Evolutionary conservation across 2,797 vertebrate species (phyloP).

Genomic region (Monodelphis domestica): DNA sequence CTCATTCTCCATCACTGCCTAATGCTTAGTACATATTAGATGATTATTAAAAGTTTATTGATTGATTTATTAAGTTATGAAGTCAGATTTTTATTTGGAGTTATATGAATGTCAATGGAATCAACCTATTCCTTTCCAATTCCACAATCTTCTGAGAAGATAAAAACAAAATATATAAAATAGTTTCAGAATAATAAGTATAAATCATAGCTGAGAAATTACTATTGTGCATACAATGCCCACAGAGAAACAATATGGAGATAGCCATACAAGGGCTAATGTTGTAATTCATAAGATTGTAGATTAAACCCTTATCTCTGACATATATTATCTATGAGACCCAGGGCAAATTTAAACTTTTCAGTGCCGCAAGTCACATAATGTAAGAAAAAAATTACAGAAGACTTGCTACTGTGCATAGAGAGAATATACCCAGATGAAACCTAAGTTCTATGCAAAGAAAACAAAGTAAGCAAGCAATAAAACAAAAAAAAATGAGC

Average conservation of each 20-base stretch:
- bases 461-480: neutral
- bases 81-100: neutral
- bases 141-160: neutral
- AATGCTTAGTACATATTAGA: neutral
- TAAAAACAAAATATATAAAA: neutral
- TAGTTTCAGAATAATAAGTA: neutral
- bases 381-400: neutral
- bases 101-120: neutral
- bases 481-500: too few relatives aligned
- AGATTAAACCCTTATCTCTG: neutral
- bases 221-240: neutral
- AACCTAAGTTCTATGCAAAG: neutral
- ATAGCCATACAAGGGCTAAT: neutral
- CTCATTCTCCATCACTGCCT: too few relatives aligned
- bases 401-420: neutral
- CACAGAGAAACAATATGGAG: neutral
- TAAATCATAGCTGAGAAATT: neutral
- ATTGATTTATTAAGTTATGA: neutral
- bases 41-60: neutral
- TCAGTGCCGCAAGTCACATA: neutral
- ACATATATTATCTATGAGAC: neutral
- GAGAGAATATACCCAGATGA: neutral
- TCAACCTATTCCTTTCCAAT: neutral
- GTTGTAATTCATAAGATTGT: neutral
- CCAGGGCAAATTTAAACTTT: neutral